These are phyloP conservation scores for Adelges cooleyi DNA, from an alignment of 1,140 invertebrate genomes.

Conservation along the genomic window DNA sequence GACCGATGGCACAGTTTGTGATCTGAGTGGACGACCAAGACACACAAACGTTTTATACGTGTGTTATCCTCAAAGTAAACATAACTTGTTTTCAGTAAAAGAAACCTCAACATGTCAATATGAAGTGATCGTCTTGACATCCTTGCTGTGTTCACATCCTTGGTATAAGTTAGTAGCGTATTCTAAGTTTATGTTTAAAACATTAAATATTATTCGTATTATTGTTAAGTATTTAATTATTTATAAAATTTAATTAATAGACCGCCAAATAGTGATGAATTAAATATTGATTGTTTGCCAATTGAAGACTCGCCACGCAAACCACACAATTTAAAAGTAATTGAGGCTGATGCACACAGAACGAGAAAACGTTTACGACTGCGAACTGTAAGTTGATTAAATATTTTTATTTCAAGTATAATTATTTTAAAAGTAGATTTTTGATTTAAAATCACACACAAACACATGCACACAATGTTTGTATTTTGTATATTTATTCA, in stretches of 20 bases:
- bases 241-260: not conserved
- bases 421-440: too few species aligned
- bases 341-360: slow-evolving; percentile 9
- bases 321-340: slow-evolving; percentile 12
- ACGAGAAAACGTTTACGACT: slow-evolving; percentile 3
- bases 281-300: slow-evolving; percentile 20
- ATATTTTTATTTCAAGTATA: too few species aligned
- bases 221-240: too few species aligned
- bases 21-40: slow-evolving; percentile 72
- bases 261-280: slow-evolving; percentile 19
- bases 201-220: too few species aligned
- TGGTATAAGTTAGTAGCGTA: slow-evolving; percentile 60
- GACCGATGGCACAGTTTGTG: slow-evolving; percentile 74
- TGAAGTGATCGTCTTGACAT: slow-evolving; percentile 75
- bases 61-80: slow-evolving; percentile 71
- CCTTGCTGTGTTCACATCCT: slow-evolving; percentile 75
- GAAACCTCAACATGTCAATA: slow-evolving; percentile 91
- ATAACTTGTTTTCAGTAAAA: slow-evolving; percentile 85
- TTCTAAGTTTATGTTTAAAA: too few species aligned
- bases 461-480: too few species aligned
- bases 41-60: slow-evolving; percentile 70
- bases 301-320: slow-evolving; percentile 6
- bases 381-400: not conserved
- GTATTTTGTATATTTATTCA: too few species aligned
- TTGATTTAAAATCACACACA: too few species aligned